Base-by-base conservation (phyloP, 2,888 invertebrate species). In the Drosophila lacicola region DNA sequence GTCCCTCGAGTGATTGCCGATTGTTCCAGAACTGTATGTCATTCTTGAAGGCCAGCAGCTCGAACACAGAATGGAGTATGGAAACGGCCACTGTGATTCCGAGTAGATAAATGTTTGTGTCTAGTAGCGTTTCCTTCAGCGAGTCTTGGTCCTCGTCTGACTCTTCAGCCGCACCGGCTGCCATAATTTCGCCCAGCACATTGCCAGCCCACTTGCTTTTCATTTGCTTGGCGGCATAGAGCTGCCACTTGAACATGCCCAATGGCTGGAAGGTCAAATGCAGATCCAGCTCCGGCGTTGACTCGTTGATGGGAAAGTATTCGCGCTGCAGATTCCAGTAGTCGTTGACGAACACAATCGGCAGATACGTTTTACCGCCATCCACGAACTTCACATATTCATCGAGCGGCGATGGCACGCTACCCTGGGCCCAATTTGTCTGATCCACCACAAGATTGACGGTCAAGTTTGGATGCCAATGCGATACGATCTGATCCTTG, bases 21-120 rank as follows among this genome's bases (percentile, higher is more conserved):
- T 98, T 98, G 88, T 98, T 98, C 99, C 99, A 99, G 92, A 99
- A 99, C 92, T 99, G 99, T 89, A 99, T 99, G 92, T 99, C 99
- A 93, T 99, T 99, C 93, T 99, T 99, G 92, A 99, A 99, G 45
- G 99, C 99, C 61, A 99, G 94, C 80, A 99, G 95, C 92, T 99
- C 99, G 93, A 99, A 99, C 72, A 99, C 95, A 64, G 98, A 99
- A 93, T 99, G 99, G 19, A 99, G 94, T 64, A 99, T 95, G 0
- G 99, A 99, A 0, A 99, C 96, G 56, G 95, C 94, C 69, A 99
- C 95, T 2, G 99, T 99, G 60, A 99, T 92, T 4, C 95, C 99
- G 41, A 99, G 93, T 37, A 99, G 94, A 90, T 98, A 98, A 0
- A 99, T 98, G 90, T 98, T 99, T 1, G 99, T 99, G 90, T 99